Conservation (phyloP, 2,113 vertebrate species). For the Triplophysa tibetana region DNA sequence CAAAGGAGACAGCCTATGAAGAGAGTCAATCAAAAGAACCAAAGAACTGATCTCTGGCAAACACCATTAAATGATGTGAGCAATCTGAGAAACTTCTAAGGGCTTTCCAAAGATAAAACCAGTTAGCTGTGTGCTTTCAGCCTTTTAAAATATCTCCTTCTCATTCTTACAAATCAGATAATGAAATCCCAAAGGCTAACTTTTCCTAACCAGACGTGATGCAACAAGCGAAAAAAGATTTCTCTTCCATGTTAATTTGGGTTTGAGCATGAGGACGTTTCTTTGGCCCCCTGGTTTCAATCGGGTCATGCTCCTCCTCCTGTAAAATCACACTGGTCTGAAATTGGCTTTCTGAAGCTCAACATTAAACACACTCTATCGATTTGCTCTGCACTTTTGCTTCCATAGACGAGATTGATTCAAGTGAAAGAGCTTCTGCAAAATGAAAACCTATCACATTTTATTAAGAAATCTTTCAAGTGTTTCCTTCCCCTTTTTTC, state of each 20-base stretch:
- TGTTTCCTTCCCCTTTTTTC: too few species aligned
- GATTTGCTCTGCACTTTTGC: background rate
- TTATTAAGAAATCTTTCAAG: too few species aligned
- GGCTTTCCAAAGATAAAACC: conserved; percentile 30
- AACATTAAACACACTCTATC: background rate
- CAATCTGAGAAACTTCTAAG: conserved; percentile 38
- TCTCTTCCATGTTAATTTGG: background rate
- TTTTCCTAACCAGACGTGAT: background rate
- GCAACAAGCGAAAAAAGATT: background rate
- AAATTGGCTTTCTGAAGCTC: too few species aligned
- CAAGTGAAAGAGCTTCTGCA: background rate
- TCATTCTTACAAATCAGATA: background rate
- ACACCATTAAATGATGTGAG: conserved; percentile 31
- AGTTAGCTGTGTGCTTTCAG: conserved; percentile 27
- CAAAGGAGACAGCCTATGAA: conserved; percentile 30
- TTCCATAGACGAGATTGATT: background rate
- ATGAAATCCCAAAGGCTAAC: background rate
- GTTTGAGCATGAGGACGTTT: background rate
- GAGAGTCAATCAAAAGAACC: background rate
- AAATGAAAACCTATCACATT: too few species aligned
- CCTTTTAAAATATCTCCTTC: conserved; percentile 20
- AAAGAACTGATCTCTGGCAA: conserved; percentile 39
- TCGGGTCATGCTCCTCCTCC: too few species aligned
- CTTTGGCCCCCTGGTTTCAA: too few species aligned
- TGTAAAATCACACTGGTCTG: too few species aligned